Percentiles rank a stretch among this genome's conserved stretches.
These are phyloP conservation scores for Drosophila fuyamai DNA, from an alignment of 1,140 invertebrate genomes.

Conservation along the genomic window DNA sequence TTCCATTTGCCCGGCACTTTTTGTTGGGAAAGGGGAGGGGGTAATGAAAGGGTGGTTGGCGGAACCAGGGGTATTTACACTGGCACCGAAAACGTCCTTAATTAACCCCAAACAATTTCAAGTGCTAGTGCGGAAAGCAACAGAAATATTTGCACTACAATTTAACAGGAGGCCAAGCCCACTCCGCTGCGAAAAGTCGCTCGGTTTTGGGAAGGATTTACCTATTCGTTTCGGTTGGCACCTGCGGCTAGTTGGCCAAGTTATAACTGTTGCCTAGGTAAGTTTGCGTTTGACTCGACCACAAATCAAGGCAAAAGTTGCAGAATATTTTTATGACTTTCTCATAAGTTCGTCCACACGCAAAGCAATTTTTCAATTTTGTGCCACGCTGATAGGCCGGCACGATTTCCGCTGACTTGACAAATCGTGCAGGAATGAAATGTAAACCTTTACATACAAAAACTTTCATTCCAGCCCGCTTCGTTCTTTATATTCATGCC, in stretches of 20 bases:
- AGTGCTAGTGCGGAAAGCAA: conserved; percentile 48
- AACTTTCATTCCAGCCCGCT: conserved; percentile 39
- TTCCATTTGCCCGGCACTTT: conserved; percentile 22
- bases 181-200: conserved; percentile 25
- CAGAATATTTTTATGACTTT: conserved; percentile 67
- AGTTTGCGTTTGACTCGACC: conserved; percentile 67
- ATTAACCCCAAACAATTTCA: conserved; percentile 51
- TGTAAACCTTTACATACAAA: conserved; percentile 69
- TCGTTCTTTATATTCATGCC: conserved; percentile 13
- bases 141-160: conserved; percentile 50
- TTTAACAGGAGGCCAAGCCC: conserved; percentile 12
- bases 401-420: conserved; percentile 84
- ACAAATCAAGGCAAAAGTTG: conserved; percentile 67
- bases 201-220: conserved; percentile 37
- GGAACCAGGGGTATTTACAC: conserved; percentile 29
- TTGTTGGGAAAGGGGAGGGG: background rate
- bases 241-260: conserved; percentile 44
- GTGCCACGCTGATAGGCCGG: conserved; percentile 78
- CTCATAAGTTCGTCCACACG: conserved; percentile 74
- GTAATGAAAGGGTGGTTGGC: background rate
- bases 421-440: conserved; percentile 82
- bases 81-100: conserved; percentile 41
- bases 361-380: conserved; percentile 82
- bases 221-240: conserved; percentile 36
- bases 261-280: conserved; percentile 46